phyloP scores from a whole-genome alignment of 2,888 invertebrate species.

The Andrena chrysosceles region DNA sequence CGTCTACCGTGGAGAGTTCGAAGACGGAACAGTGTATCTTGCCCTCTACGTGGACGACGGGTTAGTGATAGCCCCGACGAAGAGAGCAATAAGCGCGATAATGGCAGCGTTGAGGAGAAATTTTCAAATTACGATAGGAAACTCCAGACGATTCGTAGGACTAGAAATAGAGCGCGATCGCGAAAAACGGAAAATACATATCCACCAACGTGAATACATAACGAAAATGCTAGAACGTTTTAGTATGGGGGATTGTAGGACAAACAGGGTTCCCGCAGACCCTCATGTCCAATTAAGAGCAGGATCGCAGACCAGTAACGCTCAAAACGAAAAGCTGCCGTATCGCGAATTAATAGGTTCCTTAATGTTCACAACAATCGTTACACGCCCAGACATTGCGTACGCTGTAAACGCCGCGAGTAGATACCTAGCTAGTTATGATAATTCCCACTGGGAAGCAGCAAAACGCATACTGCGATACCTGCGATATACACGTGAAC shows the following conservation, averaged over 20 bases:
- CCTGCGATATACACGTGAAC: not conserved
- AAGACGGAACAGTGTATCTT: not conserved
- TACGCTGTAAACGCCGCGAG: not conserved
- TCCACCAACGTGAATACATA: conserved; percentile 2
- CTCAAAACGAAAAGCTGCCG: fast-evolving
- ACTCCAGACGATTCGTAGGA: not conserved
- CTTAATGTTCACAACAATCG: not conserved
- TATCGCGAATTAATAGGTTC: not conserved
- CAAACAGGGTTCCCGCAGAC: not conserved
- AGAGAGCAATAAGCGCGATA: not conserved
- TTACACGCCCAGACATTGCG: not conserved
- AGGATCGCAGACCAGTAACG: not conserved
- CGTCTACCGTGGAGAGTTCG: not conserved
- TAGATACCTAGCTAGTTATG: not conserved
- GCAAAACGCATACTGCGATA: not conserved
- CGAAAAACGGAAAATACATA: not conserved
- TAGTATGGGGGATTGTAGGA: not conserved
- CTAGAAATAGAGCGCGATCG: conserved; percentile 13
- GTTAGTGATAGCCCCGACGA: not conserved
- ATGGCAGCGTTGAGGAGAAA: not conserved
- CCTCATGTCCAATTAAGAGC: no score
- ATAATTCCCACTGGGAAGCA: not conserved
- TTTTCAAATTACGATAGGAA: not conserved
- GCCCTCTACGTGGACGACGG: conserved; percentile 2
- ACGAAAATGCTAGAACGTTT: not conserved